phyloP scores from a whole-genome alignment of 2,888 invertebrate species.

The Cremastobaeus sp. region DNA sequence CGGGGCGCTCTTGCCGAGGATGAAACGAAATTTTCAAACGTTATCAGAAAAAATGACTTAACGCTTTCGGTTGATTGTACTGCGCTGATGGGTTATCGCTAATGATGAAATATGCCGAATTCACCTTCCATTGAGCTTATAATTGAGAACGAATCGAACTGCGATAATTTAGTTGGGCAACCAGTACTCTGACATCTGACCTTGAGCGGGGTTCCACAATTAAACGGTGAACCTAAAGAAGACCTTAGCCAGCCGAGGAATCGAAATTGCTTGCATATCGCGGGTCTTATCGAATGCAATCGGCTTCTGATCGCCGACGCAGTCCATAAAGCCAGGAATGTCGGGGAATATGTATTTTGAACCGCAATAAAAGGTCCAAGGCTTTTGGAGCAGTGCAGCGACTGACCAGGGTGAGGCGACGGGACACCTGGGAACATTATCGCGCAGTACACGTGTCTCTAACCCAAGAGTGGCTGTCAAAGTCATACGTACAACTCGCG shows the following conservation, averaged over 20 bases:
- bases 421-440: conserved; percentile 44
- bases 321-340: too few relatives aligned
- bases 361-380: conserved; percentile 5
- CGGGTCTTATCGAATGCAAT: too few relatives aligned
- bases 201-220: conserved; percentile 29
- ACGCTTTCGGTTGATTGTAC: conserved; percentile 27
- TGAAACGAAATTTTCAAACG: conserved; percentile 38
- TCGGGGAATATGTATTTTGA: too few relatives aligned
- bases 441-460: conserved; percentile 66
- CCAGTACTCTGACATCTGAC: conserved; percentile 23
- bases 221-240: conserved; percentile 12
- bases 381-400: conserved; percentile 11
- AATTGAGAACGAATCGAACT: conserved; percentile 31
- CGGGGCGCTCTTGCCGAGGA: conserved; percentile 21
- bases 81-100: conserved; percentile 20
- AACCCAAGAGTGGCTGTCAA: conserved; percentile 51
- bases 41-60: conserved; percentile 50
- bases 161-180: conserved; percentile 17
- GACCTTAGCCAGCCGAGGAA: conserved; percentile 10
- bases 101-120: conserved; percentile 43
- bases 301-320: too few relatives aligned
- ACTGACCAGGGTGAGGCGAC: conserved; percentile 9
- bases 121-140: conserved; percentile 17
- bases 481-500: conserved; percentile 40
- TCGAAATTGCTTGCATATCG: too few relatives aligned